Conservation (phyloP, 2,113 vertebrate genomes). For the Peromyscus maniculatus region DNA sequence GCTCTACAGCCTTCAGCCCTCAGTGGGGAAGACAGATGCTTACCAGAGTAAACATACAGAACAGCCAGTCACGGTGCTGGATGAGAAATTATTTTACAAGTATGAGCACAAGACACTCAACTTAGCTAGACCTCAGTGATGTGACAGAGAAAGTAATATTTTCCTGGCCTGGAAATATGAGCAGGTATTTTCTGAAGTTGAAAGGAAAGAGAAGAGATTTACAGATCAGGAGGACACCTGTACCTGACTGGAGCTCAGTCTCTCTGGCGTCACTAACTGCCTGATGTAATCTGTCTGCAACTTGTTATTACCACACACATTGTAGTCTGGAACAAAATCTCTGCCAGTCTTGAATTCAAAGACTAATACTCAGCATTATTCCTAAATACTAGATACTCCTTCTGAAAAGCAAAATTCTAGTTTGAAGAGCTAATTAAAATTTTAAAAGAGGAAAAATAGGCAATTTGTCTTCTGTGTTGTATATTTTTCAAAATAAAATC, state of each 20-base stretch:
- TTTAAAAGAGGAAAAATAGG: neutral
- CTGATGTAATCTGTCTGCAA: neutral
- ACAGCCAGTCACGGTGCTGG: neutral
- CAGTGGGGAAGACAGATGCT: neutral
- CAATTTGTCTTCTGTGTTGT: neutral
- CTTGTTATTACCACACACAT: neutral
- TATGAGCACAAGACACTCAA: neutral
- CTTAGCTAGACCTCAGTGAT: neutral
- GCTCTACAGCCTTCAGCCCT: neutral
- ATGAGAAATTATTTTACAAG: slow-evolving; percentile 12
- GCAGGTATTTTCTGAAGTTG: slow-evolving; percentile 13
- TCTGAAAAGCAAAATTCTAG: slow-evolving; percentile 41
- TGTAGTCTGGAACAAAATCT: neutral
- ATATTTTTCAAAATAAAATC: neutral
- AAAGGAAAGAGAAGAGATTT: slow-evolving; percentile 40
- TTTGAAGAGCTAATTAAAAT: neutral
- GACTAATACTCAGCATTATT: neutral
- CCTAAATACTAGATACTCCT: neutral
- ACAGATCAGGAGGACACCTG: neutral
- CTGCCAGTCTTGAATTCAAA: neutral
- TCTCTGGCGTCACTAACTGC: neutral
- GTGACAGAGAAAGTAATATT: slow-evolving; percentile 1
- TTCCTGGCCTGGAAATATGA: neutral
- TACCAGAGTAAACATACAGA: neutral
- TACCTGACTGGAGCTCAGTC: neutral